Conservation (phyloP, 2,888 invertebrate species). For the Athripsodes cinereus region DNA sequence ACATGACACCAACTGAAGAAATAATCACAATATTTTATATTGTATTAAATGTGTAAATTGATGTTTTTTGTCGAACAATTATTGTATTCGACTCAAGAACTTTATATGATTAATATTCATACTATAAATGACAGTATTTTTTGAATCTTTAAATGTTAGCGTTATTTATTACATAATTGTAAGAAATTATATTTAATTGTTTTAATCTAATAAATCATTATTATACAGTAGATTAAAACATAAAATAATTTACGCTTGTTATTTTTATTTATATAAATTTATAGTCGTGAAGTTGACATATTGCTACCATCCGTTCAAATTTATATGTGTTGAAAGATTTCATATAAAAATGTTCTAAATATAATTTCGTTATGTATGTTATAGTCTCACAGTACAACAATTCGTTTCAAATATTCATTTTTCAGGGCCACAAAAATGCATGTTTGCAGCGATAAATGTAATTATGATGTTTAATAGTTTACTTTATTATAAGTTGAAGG, state of each 20-base stretch:
- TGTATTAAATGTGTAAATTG: background rate
- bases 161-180: background rate
- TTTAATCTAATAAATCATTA: too few relatives aligned
- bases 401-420: conserved; percentile 21
- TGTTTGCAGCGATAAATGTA: conserved; percentile 15
- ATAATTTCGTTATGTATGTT: background rate
- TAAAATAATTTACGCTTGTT: too few relatives aligned
- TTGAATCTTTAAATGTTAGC: conserved; percentile 26
- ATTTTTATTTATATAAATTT: too few relatives aligned
- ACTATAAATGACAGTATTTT: conserved; percentile 26
- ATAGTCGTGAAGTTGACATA: too few relatives aligned
- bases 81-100: too few relatives aligned
- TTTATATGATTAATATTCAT: conserved; percentile 1
- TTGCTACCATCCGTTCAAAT: background rate
- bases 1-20: background rate
- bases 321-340: too few relatives aligned
- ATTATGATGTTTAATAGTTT: background rate
- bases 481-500: too few relatives aligned
- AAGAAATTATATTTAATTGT: background rate
- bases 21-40: background rate
- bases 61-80: background rate
- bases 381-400: too few relatives aligned
- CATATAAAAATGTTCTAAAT: too few relatives aligned
- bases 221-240: too few relatives aligned
- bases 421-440: conserved; percentile 25